Conservation (phyloP, 2,888 invertebrate genomes). For the Trachelus iudaicus region DNA sequence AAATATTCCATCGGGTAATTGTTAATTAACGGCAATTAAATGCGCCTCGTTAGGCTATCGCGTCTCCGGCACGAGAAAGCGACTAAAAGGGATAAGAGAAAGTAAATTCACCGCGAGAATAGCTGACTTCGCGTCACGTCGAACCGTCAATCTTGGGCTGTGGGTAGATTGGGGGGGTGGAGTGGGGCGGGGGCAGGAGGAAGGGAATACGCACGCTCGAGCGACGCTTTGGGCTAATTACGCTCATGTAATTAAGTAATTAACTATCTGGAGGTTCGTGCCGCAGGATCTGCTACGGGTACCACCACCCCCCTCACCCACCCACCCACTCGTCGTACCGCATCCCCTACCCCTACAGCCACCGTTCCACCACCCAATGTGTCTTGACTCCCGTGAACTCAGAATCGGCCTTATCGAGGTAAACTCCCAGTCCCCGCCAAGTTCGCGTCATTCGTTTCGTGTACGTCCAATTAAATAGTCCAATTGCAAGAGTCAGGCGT, state of each 20-base stretch:
- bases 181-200: no score
- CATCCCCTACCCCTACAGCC: neutral
- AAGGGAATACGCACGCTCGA: neutral
- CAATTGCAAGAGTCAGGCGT: slow-evolving; percentile 19
- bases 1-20: neutral
- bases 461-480: slow-evolving; percentile 31
- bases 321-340: slow-evolving; percentile 15
- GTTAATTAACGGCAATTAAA: neutral
- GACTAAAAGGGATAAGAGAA: neutral
- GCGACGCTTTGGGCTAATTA: slow-evolving; percentile 45
- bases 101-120: slow-evolving; percentile 17
- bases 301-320: slow-evolving; percentile 29
- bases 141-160: slow-evolving; percentile 32
- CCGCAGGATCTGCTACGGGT: slow-evolving; percentile 33
- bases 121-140: slow-evolving; percentile 23
- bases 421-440: slow-evolving; percentile 13
- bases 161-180: neutral
- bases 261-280: slow-evolving; percentile 40
- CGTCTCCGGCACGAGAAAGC: neutral
- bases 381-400: neutral
- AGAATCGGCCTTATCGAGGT: slow-evolving; percentile 10
- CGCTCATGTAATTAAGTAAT: slow-evolving; percentile 56
- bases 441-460: slow-evolving; percentile 42
- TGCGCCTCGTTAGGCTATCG: neutral
- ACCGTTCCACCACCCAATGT: slow-evolving; percentile 14